Evolutionary conservation across 2,797 vertebrate genomes (phyloP), one percentile per base, ranked within the genome.

Genomic region (Ambastaia sidthimunki): DNA sequence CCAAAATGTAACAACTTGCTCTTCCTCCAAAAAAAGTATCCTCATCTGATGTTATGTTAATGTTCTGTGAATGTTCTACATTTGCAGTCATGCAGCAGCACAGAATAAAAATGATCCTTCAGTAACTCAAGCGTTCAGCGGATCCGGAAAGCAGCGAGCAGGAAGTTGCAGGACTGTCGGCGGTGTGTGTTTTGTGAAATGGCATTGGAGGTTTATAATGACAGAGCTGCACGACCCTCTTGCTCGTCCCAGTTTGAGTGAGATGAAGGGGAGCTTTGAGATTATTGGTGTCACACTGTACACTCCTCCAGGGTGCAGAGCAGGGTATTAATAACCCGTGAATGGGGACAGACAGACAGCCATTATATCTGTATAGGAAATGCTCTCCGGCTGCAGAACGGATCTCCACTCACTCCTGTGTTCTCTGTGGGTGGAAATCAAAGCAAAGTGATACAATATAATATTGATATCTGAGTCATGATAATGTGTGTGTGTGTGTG

Each of bases 271-370:
- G 89, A 81, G 88, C 91, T 91, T 94, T 93, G 90, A 92, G 88
- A 89, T 89, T 89, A 84, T 75, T 19, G 2, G 44, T 75, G 21
- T 65, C 76, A 68, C 55, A 52, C 44, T 18, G 25, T 28, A 68
- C 66, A 69, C 34, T 62, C 59, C 54, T 80, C 72, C 75, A 86
- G 86, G 86, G 87, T 89, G 90, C 88, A 91, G 89, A 86, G 91
- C 78, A 90, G 90, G 83, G 90, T 92, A 91, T 93, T 93, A 94
- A 93, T 93, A 92, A 90, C 88, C 87, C 84, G 84, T 92, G 90
- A 92, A 93, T 93, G 87, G 86, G 91, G 83, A 90, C 87, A 85
- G 89, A 92, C 90, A 92, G 89, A 90, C 88, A 68, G 80, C 86
- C 86, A 88, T 93, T 93, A 91, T 93, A 89, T 73, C 82, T 54